Conservation (phyloP, 2,888 invertebrate genomes). For the Phragmatobia fuliginosa region DNA sequence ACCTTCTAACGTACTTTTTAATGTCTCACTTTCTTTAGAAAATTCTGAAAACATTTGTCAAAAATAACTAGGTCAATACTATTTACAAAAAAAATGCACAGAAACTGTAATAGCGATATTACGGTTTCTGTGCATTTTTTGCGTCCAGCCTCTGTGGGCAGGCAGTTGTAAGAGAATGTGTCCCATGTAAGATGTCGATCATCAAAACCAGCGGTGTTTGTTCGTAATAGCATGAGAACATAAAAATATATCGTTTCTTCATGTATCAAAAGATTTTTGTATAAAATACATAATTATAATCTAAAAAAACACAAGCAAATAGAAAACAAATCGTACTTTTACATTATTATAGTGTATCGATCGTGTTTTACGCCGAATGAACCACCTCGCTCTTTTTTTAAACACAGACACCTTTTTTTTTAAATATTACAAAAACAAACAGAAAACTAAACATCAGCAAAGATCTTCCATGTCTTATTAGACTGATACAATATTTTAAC, state of each 20-base stretch:
- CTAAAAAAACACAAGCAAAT: no score
- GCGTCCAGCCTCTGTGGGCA: no score
- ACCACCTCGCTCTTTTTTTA: background rate
- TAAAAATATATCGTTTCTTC: background rate
- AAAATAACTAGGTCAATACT: no score
- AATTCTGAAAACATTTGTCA: conserved; percentile 57
- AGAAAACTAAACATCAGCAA: background rate
- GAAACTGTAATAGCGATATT: background rate
- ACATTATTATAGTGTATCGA: no score
- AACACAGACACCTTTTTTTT: background rate
- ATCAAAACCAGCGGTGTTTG: no score
- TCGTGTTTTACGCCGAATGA: background rate
- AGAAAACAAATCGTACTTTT: no score
- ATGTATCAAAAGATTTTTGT: no score
- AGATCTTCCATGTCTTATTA: no score
- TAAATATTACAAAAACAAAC: background rate
- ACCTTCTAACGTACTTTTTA: conserved; percentile 52
- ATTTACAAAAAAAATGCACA: background rate
- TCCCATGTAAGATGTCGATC: no score
- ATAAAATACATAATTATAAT: no score
- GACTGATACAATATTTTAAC: background rate
- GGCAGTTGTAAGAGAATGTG: no score
- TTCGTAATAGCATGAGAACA: no score
- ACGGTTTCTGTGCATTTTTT: background rate
- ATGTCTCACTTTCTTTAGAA: conserved; percentile 54